Base-by-base conservation (phyloP, 2,888 invertebrate species). In the Salpingus planirostris region DNA sequence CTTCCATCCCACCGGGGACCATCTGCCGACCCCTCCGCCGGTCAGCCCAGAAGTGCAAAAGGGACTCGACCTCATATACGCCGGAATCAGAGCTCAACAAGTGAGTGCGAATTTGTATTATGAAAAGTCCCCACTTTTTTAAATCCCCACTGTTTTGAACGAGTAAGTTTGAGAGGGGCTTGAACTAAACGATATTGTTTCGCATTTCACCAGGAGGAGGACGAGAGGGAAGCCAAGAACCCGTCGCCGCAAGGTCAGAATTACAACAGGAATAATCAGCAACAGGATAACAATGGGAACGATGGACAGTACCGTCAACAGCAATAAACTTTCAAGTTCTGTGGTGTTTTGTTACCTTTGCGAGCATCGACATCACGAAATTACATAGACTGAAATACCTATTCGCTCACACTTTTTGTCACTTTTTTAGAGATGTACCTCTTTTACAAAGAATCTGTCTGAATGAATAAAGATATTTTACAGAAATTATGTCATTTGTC, bases 41-140 rank as follows among this genome's bases (percentile, higher is more conserved):
- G 80, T 85, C 13, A 84, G 85, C 31, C 73, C 80, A 41, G 87
- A 86, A 69, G 86, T 87, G 54, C 88, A 88, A 65, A 87, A 86
- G 60, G 86, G 87, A 31, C 70, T 89, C 39, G 88, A 88, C 62
- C 76, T 87, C 56, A 89, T 89, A 63, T 88, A 79, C 62, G 86
- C 84, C 36, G 85, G 85, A 52, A 88, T 88, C 47, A 78, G 78
- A 56, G 66, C 72, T 43, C 74, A 74, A 48, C 65, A 76, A 60
- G 79, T 73, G 56, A 43, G n/a, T n/a, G n/a, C n/a, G n/a, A n/a
- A 31, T 22, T 31, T 27, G n/a, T n/a, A n/a, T n/a, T n/a, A n/a
- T n/a, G n/a, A n/a, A n/a, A n/a, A n/a, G n/a, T n/a, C n/a, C n/a
- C n/a, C n/a, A n/a, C n/a, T n/a, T n/a, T n/a, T n/a, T n/a, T n/a